Evolutionary conservation across 2,797 vertebrate species (phyloP), one percentile per base, ranked within the genome.

Genomic region (Sebastes kiyomatsui): DNA sequence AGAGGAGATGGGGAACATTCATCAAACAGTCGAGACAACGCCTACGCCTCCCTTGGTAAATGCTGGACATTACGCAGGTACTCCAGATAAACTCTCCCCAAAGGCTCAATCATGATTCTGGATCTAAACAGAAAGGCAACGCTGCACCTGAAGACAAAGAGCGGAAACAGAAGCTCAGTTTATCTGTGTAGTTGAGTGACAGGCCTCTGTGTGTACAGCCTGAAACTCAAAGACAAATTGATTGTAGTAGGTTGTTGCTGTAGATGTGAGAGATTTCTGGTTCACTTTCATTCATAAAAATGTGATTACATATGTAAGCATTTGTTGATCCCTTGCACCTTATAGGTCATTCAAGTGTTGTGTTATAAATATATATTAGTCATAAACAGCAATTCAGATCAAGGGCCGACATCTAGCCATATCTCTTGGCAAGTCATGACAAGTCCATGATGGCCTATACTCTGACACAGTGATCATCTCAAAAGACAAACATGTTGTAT

Each of bases 41-140:
- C 73, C 80, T 82, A 69, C 1, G 38, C 73, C 79, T 82, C 65
- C 67, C 73, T 69, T 64, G 71, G 79, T 88, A 88, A 92, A 87
- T 14, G 61, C 77, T 73, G 84, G 84, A 91, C 88, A 90, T 91
- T 77, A 91, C 14, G 49, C 81, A 71, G 60, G 78, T 84, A 65
- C 82, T 86, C 60, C 68, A 74, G 81, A 90, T 90, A 92, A 90
- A 88, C 78, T 83, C 84, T 82, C 77, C 72, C 35, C 55, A 86
- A 84, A 89, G 82, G 76, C 79, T 81, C 69, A 66, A 80, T 84
- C 83, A 82, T 87, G 83, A 84, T 87, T 90, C 82, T 86, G 67
- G 79, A 83, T 77, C 80, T 71, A 88, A 88, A 84, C 74, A 86
- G 75, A 85, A 64, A 66, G 16, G 33, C 25, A 77, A 77, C 46